These are phyloP conservation scores for Machimus atricapillus DNA, from an alignment of 2,888 invertebrate genomes.

Conservation along the genomic window DNA sequence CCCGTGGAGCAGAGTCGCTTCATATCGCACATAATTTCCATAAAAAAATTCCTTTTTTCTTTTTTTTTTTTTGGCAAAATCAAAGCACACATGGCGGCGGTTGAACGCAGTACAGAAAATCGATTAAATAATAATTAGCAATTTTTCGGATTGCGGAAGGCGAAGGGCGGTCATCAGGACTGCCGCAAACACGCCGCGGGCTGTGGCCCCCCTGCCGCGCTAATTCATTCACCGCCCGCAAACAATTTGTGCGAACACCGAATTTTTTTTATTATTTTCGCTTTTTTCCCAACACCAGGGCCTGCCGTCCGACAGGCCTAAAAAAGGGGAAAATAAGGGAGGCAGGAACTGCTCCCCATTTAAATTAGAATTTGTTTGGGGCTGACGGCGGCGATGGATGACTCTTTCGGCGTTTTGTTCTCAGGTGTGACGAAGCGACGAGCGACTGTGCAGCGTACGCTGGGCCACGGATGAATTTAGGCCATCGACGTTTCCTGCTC, in stretches of 20 bases:
- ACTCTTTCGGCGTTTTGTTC: neutral
- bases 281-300: neutral
- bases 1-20: neutral
- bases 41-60: neutral
- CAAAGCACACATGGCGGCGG: neutral
- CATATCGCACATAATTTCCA: neutral
- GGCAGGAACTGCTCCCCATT: neutral
- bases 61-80: neutral
- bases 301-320: neutral
- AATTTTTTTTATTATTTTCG: neutral
- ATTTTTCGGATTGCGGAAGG: neutral
- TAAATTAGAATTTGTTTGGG: neutral
- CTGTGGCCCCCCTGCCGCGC: neutral
- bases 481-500: neutral
- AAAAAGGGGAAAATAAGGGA: neutral
- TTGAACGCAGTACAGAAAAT: neutral
- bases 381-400: neutral
- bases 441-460: neutral
- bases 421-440: neutral
- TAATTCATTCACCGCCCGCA: neutral
- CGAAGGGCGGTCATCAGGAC: neutral
- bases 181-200: neutral
- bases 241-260: neutral
- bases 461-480: neutral
- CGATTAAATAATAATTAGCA: slow-evolving; percentile 22